Percentiles rank a stretch among this genome's conserved stretches.
These are phyloP conservation scores for Bos taurus DNA, from an alignment of 2,113 vertebrate genomes.

Conservation along the genomic window DNA sequence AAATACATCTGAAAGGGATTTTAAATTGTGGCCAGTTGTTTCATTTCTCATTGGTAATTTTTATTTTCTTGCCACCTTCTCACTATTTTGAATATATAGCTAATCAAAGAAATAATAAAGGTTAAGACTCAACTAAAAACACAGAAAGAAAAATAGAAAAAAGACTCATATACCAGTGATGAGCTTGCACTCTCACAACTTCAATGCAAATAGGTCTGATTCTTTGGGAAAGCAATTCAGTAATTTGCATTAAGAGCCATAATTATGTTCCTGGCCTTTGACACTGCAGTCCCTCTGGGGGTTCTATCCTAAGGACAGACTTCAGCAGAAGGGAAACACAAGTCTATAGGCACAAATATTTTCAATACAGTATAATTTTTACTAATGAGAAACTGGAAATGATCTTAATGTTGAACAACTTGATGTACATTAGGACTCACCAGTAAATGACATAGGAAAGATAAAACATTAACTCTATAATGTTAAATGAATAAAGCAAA, in stretches of 20 bases:
- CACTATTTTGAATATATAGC: not conserved
- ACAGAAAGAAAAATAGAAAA: not conserved
- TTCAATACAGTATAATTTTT: not conserved
- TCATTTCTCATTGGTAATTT: conserved; percentile 17
- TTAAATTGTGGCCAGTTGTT: not conserved
- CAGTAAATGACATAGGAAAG: not conserved
- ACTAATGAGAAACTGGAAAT: conserved; percentile 33
- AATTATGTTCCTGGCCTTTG: conserved; percentile 43
- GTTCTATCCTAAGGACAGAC: conserved; percentile 1
- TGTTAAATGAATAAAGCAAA: conserved; percentile 25
- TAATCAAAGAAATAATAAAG: not conserved
- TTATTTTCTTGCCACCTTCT: not conserved
- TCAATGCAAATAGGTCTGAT: not conserved
- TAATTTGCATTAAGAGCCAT: conserved; percentile 27
- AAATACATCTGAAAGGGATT: conserved; percentile 1
- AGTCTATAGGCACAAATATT: not conserved
- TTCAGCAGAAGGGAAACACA: conserved; percentile 25
- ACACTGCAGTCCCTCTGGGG: not conserved
- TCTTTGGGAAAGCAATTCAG: not conserved
- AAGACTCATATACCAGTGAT: not conserved
- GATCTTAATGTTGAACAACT: conserved; percentile 12
- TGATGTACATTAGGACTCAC: not conserved
- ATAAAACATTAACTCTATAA: conserved; percentile 7
- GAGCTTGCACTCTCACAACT: not conserved
- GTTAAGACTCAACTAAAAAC: conserved; percentile 2